Percentiles rank a stretch among this genome's conserved stretches.
phyloP scores from a whole-genome alignment of 1,140 invertebrate genomes.

The Drosophila nasuta region DNA sequence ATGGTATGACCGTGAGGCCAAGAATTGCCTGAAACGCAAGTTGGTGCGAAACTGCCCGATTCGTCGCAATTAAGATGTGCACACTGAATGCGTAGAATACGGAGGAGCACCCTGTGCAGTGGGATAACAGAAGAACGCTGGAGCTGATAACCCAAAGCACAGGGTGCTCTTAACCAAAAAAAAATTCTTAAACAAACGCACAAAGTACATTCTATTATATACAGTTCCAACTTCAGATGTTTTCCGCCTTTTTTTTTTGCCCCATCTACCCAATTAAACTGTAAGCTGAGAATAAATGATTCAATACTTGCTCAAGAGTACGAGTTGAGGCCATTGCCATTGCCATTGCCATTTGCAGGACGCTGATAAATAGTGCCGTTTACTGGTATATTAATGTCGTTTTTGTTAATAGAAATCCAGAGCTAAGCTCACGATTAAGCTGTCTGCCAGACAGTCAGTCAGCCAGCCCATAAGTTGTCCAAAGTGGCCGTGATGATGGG shows the following conservation, averaged over 20 bases:
- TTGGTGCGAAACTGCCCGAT: constrained; percentile 44
- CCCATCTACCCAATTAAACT: not conserved
- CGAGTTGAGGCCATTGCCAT: not conserved
- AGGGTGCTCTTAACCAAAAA: constrained; percentile 1
- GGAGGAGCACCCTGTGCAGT: not conserved
- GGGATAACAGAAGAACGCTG: not conserved
- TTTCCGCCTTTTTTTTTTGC: constrained; percentile 13
- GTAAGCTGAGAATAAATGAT: constrained; percentile 27
- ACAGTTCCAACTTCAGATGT: constrained; percentile 3
- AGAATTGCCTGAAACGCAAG: constrained; percentile 35
- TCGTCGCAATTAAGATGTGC: constrained; percentile 40
- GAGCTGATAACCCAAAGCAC: constrained; percentile 3
- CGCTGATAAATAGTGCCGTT: constrained; percentile 38
- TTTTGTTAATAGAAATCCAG: constrained; percentile 38
- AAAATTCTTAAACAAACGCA: not conserved
- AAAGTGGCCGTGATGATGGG: not conserved
- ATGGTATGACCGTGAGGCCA: constrained; percentile 56
- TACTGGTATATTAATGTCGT: constrained; percentile 40
- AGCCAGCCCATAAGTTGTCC: constrained; percentile 14
- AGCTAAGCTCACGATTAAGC: constrained; percentile 57
- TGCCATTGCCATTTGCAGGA: not conserved
- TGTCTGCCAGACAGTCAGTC: constrained; percentile 49
- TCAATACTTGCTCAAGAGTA: constrained; percentile 8
- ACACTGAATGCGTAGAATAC: constrained; percentile 3
- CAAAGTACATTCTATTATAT: not conserved